These are phyloP conservation scores for Gambusia yucatana DNA, from an alignment of 2,797 vertebrate genomes.

Conservation along the genomic window DNA sequence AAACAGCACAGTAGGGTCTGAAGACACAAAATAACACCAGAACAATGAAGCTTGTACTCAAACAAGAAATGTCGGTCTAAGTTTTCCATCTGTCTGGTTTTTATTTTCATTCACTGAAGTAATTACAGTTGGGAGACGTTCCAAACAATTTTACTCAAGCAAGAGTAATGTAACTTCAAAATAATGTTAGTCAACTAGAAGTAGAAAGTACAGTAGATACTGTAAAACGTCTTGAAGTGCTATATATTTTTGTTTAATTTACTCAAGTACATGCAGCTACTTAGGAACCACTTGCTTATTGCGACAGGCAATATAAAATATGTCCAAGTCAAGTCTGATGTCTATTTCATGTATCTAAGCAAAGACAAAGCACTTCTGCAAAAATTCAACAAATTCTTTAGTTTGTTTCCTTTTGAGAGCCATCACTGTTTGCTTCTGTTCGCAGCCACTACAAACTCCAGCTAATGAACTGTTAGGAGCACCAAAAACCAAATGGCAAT, in stretches of 20 bases:
- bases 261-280: background rate
- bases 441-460: conserved; percentile 35
- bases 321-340: background rate
- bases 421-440: conserved; percentile 22
- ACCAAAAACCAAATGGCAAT: conserved; percentile 61
- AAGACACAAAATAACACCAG: background rate
- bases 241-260: background rate
- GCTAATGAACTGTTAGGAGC: conserved; percentile 53
- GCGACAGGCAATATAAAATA: background rate
- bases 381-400: conserved; percentile 6
- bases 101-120: background rate
- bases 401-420: conserved; percentile 15
- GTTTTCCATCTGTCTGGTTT: background rate
- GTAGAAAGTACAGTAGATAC: background rate
- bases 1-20: background rate
- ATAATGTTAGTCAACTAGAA: background rate
- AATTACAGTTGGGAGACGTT: background rate
- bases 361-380: background rate
- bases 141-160: background rate
- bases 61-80: background rate
- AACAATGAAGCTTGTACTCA: background rate
- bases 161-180: background rate
- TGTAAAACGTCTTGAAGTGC: background rate
- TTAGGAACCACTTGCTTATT: too few species aligned
- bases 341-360: background rate